Evolutionary conservation across 2,113 vertebrate species (phyloP).

Genomic region (Platichthys stellatus): DNA sequence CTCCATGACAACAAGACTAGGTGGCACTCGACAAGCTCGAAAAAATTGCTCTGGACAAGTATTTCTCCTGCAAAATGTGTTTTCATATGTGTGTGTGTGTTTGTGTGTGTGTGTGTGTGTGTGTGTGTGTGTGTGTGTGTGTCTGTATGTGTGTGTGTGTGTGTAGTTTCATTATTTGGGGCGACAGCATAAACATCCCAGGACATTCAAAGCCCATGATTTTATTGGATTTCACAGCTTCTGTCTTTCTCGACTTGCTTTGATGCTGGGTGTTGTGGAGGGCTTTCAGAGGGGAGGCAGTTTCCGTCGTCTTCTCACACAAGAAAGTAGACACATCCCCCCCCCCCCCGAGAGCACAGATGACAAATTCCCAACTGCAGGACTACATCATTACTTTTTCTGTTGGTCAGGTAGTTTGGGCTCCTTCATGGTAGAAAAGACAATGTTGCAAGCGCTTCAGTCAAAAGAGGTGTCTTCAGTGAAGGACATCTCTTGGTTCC

Average conservation of each 20-base stretch:
- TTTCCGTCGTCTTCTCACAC: constrained; percentile 10
- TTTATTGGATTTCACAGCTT: neutral
- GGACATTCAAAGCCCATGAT: neutral
- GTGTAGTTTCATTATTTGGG: neutral
- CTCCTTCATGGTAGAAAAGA: neutral
- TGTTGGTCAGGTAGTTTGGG: neutral
- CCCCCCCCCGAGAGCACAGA: neutral
- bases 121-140: neutral
- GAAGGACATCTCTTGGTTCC: too few species aligned
- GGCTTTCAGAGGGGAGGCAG: neutral
- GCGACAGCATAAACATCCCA: neutral
- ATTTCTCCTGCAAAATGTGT: constrained; percentile 21
- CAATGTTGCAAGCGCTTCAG: neutral
- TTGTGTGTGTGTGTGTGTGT: neutral
- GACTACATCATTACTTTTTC: neutral
- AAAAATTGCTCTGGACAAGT: constrained; percentile 23
- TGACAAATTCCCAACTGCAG: neutral
- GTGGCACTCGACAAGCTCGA: constrained; percentile 20
- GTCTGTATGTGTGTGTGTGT: neutral
- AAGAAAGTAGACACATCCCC: neutral
- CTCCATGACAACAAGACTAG: constrained; percentile 63
- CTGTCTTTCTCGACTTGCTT: constrained; percentile 9
- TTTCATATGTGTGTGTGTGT: neutral
- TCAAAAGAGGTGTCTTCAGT: neutral
- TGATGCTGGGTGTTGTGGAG: constrained; percentile 8